Evolutionary conservation across 2,797 vertebrate species (phyloP).

Genomic region (Mormyrus hasselquistii): DNA sequence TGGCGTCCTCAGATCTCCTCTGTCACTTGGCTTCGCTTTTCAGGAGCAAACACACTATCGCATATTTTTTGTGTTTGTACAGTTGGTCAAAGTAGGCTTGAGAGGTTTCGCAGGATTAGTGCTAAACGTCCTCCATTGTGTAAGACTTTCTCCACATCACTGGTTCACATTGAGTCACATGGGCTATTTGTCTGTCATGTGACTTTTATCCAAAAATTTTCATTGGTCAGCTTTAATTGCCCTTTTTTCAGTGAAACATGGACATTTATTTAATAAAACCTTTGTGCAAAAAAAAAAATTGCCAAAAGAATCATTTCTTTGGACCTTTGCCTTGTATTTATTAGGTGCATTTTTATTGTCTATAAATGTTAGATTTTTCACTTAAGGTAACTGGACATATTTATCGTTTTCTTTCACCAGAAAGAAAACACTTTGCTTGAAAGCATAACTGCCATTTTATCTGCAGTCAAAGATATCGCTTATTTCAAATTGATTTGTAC

Average conservation of each 20-base stretch:
- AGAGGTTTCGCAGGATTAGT: conserved; percentile 5
- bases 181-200: neutral
- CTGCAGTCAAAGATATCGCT: neutral
- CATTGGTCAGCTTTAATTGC: neutral
- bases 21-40: neutral
- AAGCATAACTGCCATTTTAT: conserved; percentile 3
- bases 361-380: neutral
- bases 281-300: neutral
- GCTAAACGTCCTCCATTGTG: neutral
- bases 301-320: neutral
- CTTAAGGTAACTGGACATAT: neutral
- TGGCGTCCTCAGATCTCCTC: neutral
- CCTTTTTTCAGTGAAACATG: neutral
- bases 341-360: neutral
- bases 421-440: neutral
- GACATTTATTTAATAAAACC: neutral
- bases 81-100: neutral
- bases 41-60: neutral
- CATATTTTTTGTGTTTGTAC: neutral
- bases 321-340: neutral
- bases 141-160: neutral
- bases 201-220: neutral
- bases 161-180: neutral
- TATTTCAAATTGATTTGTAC: conserved; percentile 17
- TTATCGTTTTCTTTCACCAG: neutral